These are phyloP conservation scores for Aurelia aurita DNA, from an alignment of 30 jellyfish, hydroid and myxozoan species.

Conservation along the genomic window DNA sequence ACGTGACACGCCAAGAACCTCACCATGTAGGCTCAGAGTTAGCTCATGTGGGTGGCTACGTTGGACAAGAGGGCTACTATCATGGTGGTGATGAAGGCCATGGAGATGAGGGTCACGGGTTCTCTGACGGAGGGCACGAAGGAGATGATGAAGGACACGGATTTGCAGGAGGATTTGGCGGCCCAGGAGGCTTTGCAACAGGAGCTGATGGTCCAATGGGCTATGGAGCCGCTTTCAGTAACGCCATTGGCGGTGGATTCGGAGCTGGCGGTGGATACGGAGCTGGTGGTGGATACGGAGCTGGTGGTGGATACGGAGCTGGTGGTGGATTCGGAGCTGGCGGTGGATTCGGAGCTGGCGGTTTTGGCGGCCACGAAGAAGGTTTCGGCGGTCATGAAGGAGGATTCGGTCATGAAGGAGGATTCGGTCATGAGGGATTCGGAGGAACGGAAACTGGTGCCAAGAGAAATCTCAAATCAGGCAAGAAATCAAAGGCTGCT, in stretches of 20 bases:
- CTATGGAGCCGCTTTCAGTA: constrained; percentile 16
- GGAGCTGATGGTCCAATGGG: constrained; percentile 25
- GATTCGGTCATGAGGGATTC: constrained; percentile 50
- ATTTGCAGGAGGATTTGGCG: constrained; percentile 42
- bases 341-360: constrained; percentile 23
- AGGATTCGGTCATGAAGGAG: constrained; percentile 53
- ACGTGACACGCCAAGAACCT: constrained; percentile 79
- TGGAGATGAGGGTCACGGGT: constrained; percentile 39
- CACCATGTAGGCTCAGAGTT: constrained; percentile 71
- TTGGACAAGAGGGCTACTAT: constrained; percentile 73
- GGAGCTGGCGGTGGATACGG: constrained; percentile 72
- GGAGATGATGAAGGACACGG: constrained; percentile 48
- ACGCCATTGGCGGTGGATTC: constrained; percentile 41
- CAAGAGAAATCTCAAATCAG: constrained; percentile 41
- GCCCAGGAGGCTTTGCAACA: constrained; percentile 45
- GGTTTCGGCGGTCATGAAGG: constrained; percentile 59
- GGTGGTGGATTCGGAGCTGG: constrained; percentile 40
- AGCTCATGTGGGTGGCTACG: constrained; percentile 79
- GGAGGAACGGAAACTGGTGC: constrained; percentile 53
- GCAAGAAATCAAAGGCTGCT: background rate
- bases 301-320: constrained; percentile 44
- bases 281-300: constrained; percentile 44
- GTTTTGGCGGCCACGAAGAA: constrained; percentile 24
- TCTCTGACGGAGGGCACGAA: constrained; percentile 46
- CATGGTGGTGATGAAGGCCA: constrained; percentile 46